Percentiles rank a stretch among this genome's conserved stretches.
Conservation (phyloP, 2,797 vertebrate species). For the Gadopsis marmoratus region DNA sequence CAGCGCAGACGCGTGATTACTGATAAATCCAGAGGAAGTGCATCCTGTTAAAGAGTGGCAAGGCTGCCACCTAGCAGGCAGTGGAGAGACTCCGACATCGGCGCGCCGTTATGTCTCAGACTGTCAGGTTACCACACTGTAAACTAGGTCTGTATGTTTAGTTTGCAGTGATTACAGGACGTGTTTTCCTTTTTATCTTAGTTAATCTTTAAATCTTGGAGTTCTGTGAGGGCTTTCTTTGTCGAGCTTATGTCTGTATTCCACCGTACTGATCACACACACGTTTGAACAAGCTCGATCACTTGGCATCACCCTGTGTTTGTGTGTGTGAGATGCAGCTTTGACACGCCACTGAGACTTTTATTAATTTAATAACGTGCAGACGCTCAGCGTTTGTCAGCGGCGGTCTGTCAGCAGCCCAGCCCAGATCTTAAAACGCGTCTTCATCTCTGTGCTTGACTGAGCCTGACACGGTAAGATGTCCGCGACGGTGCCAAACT, state of each 20-base stretch:
- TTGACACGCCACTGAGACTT: constrained; percentile 3
- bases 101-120: not conserved
- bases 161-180: not conserved
- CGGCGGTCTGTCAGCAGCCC: constrained; percentile 17
- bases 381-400: not conserved
- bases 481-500: constrained; percentile 14
- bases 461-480: constrained; percentile 26
- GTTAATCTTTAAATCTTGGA: not conserved
- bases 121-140: not conserved
- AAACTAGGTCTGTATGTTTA: not conserved
- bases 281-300: constrained; percentile 39
- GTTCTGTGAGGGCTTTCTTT: not conserved
- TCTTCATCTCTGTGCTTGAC: constrained; percentile 28
- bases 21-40: constrained; percentile 15
- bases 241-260: constrained; percentile 4
- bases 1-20: constrained; percentile 36
- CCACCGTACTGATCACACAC: constrained; percentile 39
- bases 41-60: not conserved
- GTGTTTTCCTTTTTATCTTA: not conserved
- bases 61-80: constrained; percentile 53
- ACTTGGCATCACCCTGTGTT: constrained; percentile 16
- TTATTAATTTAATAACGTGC: not conserved
- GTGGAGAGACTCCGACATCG: not conserved
- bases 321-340: not conserved
- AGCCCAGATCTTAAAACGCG: constrained; percentile 18